Conservation (phyloP, 2,113 vertebrate genomes). For the Sprattus sprattus region DNA sequence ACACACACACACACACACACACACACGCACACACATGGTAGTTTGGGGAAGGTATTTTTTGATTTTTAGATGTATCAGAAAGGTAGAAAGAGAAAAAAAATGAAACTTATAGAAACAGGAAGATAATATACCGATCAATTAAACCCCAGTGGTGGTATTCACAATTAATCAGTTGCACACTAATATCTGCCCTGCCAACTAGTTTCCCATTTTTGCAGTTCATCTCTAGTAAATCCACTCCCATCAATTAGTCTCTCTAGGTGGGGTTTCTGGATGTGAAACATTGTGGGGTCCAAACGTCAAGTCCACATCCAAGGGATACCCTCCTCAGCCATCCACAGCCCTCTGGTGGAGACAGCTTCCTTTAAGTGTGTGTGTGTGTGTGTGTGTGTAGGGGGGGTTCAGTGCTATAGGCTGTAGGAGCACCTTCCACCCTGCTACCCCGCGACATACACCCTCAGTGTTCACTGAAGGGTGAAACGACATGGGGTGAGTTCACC, state of each 20-base stretch:
- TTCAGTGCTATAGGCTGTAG: not conserved
- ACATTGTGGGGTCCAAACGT: not conserved
- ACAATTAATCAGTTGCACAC: no score
- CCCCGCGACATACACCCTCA: not conserved
- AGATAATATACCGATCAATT: not conserved
- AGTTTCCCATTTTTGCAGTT: no score
- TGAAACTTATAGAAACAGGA: no score
- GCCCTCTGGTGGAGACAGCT: not conserved
- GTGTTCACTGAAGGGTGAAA: constrained; percentile 4
- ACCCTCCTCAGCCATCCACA: not conserved
- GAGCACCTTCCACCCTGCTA: not conserved
- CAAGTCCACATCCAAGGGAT: not conserved
- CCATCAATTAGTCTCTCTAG: not conserved
- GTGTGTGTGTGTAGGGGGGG: not conserved
- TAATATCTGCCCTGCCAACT: not conserved
- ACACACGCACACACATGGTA: no score
- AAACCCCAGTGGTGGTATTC: no score
- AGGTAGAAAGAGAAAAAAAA: not conserved
- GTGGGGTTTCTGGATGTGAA: not conserved
- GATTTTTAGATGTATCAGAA: not conserved
- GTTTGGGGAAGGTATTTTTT: no score
- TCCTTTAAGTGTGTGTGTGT: not conserved
- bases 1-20: not conserved
- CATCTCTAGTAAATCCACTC: not conserved
- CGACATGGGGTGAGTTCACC: constrained; percentile 9